Evolutionary conservation across 2,797 vertebrate genomes (phyloP).

Genomic region (Cossypha dichroa): DNA sequence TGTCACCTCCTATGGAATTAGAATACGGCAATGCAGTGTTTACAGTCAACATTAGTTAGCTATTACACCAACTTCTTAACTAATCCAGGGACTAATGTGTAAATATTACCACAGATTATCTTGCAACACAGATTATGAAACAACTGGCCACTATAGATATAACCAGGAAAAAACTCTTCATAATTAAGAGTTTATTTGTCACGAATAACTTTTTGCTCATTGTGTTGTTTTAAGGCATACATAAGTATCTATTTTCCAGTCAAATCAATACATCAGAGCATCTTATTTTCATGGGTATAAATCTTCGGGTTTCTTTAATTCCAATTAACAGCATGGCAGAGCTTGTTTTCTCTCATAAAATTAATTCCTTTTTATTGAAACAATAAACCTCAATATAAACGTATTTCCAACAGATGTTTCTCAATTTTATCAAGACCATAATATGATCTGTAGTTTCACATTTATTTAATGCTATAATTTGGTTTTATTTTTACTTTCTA

Average conservation of each 20-base stretch:
- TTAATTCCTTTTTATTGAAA: background rate
- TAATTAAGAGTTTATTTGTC: background rate
- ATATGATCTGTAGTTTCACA: background rate
- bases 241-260: background rate
- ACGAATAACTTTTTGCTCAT: background rate
- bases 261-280: background rate
- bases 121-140: background rate
- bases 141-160: background rate
- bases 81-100: background rate
- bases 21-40: background rate
- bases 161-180: background rate
- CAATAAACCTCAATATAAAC: background rate
- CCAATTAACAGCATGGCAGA: background rate
- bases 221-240: background rate
- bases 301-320: background rate
- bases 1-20: background rate
- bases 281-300: background rate
- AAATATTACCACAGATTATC: background rate
- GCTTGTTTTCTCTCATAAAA: background rate
- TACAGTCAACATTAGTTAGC: background rate
- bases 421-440: background rate
- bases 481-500: background rate
- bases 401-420: background rate
- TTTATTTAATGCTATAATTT: background rate
- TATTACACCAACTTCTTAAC: background rate